phyloP scores from a whole-genome alignment of 2,113 vertebrate genomes.

The Leucoraja erinaceus region DNA sequence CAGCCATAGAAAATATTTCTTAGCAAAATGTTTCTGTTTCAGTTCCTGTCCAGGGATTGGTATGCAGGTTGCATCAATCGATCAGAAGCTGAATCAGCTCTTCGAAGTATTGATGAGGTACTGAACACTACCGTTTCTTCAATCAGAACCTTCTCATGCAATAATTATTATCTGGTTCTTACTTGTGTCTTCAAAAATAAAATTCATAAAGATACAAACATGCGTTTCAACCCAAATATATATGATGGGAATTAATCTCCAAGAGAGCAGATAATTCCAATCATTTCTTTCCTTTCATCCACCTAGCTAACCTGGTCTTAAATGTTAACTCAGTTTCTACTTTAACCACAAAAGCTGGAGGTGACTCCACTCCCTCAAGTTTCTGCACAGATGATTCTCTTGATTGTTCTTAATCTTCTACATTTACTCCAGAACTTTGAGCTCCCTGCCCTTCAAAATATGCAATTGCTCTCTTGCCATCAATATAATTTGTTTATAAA shows the following conservation, averaged over 20 bases:
- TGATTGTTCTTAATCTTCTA: not conserved
- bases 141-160: not conserved
- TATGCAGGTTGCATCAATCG: slow-evolving; percentile 73
- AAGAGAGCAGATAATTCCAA: not conserved
- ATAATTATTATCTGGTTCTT: not conserved
- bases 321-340: not conserved
- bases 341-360: not conserved
- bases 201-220: not conserved
- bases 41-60: slow-evolving; percentile 67
- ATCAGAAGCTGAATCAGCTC: slow-evolving; percentile 71
- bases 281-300: not conserved
- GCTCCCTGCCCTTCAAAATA: not conserved
- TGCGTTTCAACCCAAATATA: not conserved
- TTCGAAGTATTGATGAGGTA: slow-evolving; percentile 75
- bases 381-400: not conserved
- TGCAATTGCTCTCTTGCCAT: not conserved
- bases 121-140: not conserved
- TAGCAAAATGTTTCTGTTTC: not conserved
- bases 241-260: not conserved
- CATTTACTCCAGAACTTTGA: not conserved
- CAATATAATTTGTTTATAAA: not conserved
- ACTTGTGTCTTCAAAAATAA: too few species aligned
- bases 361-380: not conserved
- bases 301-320: not conserved
- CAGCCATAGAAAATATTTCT: not conserved